Conservation (phyloP, 2,888 invertebrate species). For the Sminthurides aquaticus region DNA sequence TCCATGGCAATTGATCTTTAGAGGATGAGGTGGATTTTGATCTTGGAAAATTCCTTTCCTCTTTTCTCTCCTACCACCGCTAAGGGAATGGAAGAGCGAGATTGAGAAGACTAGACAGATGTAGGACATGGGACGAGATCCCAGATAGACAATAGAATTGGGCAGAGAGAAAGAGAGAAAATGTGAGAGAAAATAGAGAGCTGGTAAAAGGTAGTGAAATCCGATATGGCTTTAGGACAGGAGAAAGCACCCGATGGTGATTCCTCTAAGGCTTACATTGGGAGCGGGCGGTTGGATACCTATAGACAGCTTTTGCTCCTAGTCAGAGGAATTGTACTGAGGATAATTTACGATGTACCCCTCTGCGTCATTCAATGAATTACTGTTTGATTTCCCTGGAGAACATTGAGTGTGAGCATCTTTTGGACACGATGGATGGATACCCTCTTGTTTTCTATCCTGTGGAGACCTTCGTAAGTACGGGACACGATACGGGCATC, state of each 20-base stretch:
- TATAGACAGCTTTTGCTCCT: not conserved
- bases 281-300: no score
- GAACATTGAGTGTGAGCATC: conserved; percentile 19
- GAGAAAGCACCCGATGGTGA: no score
- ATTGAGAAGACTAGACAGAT: no score
- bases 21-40: no score
- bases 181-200: not conserved
- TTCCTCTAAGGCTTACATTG: not conserved
- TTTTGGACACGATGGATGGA: conserved; percentile 20
- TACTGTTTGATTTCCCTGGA: conserved; percentile 23
- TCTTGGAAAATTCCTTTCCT: no score
- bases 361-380: conserved; percentile 25
- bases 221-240: not conserved
- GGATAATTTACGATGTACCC: conserved; percentile 22
- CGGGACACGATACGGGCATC: no score
- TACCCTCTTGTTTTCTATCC: no score
- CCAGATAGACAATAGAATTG: not conserved
- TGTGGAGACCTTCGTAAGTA: no score
- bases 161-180: not conserved
- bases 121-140: not conserved
- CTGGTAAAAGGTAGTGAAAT: not conserved
- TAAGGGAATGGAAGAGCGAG: no score
- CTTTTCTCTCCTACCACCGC: no score
- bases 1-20: no score
- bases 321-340: not conserved